These are phyloP conservation scores for Pseudochaenichthys georgianus DNA, from an alignment of 2,797 vertebrate genomes.

Conservation along the genomic window DNA sequence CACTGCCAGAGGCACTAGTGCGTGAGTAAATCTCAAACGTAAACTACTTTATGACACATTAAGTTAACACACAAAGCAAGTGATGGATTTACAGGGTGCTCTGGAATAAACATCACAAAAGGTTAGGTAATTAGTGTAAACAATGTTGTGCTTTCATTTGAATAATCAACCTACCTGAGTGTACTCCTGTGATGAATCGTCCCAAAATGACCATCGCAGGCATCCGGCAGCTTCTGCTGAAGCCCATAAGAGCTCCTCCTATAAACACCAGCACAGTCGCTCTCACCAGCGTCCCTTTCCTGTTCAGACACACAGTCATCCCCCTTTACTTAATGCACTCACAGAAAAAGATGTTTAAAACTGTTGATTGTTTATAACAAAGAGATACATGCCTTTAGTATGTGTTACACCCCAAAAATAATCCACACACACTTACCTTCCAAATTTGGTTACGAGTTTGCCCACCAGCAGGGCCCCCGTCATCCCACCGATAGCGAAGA, in stretches of 20 bases:
- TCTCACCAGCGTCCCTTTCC: constrained; percentile 89
- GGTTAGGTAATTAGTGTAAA: too few species aligned
- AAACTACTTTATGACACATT: too few species aligned
- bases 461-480: constrained; percentile 88
- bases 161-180: constrained; percentile 86
- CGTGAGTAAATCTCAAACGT: too few species aligned
- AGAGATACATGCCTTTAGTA: neutral
- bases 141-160: too few species aligned
- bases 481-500: constrained; percentile 92
- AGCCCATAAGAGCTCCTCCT: constrained; percentile 87
- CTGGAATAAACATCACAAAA: too few species aligned
- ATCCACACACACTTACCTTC: constrained; percentile 82
- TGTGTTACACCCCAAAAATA: neutral
- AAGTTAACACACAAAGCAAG: too few species aligned
- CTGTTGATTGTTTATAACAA: neutral
- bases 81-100: too few species aligned
- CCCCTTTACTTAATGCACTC: too few species aligned
- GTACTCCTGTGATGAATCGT: constrained; percentile 89
- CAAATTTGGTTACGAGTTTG: constrained; percentile 86
- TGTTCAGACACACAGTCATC: constrained; percentile 47
- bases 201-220: constrained; percentile 90
- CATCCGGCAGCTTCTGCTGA: constrained; percentile 82
- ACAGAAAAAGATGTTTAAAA: too few species aligned
- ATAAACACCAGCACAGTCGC: constrained; percentile 88
- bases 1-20: too few species aligned